Conservation (phyloP, 2,113 vertebrate genomes). For the Zosterops pallidus region DNA sequence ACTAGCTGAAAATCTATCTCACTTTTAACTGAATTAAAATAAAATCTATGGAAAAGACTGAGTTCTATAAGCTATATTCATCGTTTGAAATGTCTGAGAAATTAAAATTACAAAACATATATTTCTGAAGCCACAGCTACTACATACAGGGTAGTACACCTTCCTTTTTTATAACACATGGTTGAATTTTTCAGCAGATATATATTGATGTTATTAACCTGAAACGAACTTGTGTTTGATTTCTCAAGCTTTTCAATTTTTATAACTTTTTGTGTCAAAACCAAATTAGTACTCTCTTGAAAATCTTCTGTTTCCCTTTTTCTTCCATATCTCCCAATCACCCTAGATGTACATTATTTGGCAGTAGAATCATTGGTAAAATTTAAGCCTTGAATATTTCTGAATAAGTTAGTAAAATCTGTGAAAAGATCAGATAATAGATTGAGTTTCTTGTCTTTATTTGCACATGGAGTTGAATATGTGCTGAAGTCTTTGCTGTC, state of each 20-base stretch:
- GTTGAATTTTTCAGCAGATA: neutral
- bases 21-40: neutral
- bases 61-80: neutral
- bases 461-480: neutral
- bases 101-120: neutral
- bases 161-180: neutral
- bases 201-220: neutral
- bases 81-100: neutral
- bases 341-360: neutral
- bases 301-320: neutral
- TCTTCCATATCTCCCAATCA: neutral
- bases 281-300: neutral
- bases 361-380: neutral
- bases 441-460: neutral
- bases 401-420: neutral
- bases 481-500: neutral
- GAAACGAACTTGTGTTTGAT: neutral
- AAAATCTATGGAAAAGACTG: neutral
- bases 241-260: neutral
- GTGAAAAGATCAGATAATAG: neutral
- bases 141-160: neutral
- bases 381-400: neutral
- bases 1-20: neutral
- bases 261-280: neutral
- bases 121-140: neutral